A percentile compares a stretch with the other conserved stretches of the same genome.
phyloP scores from a whole-genome alignment of 2,113 vertebrate genomes.

The Dicrurus megarhynchus region DNA sequence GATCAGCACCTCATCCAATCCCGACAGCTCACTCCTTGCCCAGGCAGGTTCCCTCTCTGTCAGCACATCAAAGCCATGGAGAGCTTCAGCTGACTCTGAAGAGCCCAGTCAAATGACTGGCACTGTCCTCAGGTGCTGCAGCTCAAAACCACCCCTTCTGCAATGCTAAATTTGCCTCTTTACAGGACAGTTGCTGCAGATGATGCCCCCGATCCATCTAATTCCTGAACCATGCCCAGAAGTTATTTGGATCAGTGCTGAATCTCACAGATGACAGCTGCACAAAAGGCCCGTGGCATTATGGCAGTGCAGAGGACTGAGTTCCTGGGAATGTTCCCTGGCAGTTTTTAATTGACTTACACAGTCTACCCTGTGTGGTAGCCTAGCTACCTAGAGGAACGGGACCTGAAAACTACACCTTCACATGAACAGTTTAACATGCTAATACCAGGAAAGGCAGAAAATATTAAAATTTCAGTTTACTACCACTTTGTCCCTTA shows the following conservation, averaged over 20 bases:
- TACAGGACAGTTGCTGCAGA: neutral
- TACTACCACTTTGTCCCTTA: neutral
- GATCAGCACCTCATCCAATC: neutral
- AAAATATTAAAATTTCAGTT: neutral
- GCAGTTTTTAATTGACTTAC: neutral
- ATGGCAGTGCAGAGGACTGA: accelerated
- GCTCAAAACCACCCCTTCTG: neutral
- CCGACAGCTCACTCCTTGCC: neutral
- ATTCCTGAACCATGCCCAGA: neutral
- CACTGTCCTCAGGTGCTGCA: neutral
- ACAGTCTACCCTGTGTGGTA: neutral
- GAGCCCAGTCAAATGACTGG: neutral
- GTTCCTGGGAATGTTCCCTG: neutral
- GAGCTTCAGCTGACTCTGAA: neutral
- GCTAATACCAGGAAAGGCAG: neutral
- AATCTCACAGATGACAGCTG: neutral
- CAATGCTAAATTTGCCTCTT: neutral
- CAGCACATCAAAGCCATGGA: accelerated
- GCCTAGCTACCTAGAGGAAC: neutral
- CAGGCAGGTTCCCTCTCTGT: neutral
- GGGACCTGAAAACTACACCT: neutral
- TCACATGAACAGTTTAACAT: neutral
- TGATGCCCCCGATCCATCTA: neutral
- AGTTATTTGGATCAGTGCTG: neutral
- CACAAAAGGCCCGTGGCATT: neutral